phyloP scores from a whole-genome alignment of 2,888 invertebrate species.

The Ctenicera cuprea region DNA sequence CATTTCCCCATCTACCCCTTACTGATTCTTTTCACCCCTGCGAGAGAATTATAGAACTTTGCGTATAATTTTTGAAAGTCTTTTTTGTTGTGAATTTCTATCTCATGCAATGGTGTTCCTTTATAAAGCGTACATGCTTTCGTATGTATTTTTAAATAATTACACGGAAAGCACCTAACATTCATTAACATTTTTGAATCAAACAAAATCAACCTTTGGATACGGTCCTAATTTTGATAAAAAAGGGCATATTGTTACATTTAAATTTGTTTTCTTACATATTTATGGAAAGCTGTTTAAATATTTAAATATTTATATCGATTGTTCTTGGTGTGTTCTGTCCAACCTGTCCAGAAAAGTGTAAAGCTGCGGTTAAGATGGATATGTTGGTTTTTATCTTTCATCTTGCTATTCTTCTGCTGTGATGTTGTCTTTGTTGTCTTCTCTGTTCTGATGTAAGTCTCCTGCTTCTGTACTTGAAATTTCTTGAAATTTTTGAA shows the following conservation, averaged over 20 bases:
- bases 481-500: not conserved
- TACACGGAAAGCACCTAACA: too few relatives aligned
- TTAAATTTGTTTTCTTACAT: not conserved
- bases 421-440: not conserved
- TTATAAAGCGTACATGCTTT: not conserved
- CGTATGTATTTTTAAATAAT: too few relatives aligned
- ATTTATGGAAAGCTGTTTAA: not conserved
- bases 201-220: too few relatives aligned
- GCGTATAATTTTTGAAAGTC: conserved; percentile 12
- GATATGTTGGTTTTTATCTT: conserved; percentile 7
- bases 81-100: not conserved
- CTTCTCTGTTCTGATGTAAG: not conserved
- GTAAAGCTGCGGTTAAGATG: conserved; percentile 22
- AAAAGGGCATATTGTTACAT: not conserved
- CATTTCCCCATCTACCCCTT: conserved; percentile 37
- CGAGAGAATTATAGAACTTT: conserved; percentile 26
- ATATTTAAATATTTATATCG: conserved; percentile 13
- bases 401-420: conserved; percentile 17
- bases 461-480: not conserved
- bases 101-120: not conserved
- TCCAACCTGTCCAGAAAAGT: conserved; percentile 27
- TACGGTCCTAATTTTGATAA: not conserved
- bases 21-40: conserved; percentile 20
- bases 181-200: too few relatives aligned
- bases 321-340: conserved; percentile 25